Conservation (phyloP, 1,140 invertebrate genomes). For the Drusus annulatus region DNA sequence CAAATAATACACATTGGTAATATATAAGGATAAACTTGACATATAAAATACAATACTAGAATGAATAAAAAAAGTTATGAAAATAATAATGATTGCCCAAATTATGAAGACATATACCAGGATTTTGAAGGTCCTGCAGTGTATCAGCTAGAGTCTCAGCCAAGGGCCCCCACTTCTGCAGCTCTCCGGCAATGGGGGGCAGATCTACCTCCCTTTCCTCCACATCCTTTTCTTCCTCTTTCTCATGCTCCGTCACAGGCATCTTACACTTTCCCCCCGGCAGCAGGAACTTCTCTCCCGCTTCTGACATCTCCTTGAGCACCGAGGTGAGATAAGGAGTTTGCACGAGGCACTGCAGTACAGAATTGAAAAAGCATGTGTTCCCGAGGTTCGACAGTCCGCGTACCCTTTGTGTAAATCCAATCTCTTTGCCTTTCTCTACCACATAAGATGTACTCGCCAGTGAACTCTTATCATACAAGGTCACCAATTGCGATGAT, state of each 20-base stretch:
- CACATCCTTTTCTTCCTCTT: conserved; percentile 63
- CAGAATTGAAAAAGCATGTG: conserved; percentile 97
- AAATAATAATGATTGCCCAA: background rate
- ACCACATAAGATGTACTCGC: background rate
- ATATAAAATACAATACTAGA: conserved; percentile 59
- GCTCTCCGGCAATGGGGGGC: conserved; percentile 77
- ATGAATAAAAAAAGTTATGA: too few relatives aligned
- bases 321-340: conserved; percentile 85
- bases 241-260: conserved; percentile 46
- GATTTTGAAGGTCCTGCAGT: conserved; percentile 78
- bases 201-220: conserved; percentile 66
- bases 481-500: background rate
- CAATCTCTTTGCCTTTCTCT: background rate
- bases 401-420: conserved; percentile 66
- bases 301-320: conserved; percentile 79
- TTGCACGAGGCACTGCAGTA: conserved; percentile 92
- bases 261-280: conserved; percentile 77
- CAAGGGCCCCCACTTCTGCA: conserved; percentile 81
- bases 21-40: conserved; percentile 61
- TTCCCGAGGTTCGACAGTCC: conserved; percentile 92
- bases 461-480: background rate
- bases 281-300: conserved; percentile 78
- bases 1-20: conserved; percentile 59
- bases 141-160: conserved; percentile 79
- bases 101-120: conserved; percentile 56